Base-by-base conservation (phyloP, 2,888 invertebrate species). In the Apotomis capreana region DNA sequence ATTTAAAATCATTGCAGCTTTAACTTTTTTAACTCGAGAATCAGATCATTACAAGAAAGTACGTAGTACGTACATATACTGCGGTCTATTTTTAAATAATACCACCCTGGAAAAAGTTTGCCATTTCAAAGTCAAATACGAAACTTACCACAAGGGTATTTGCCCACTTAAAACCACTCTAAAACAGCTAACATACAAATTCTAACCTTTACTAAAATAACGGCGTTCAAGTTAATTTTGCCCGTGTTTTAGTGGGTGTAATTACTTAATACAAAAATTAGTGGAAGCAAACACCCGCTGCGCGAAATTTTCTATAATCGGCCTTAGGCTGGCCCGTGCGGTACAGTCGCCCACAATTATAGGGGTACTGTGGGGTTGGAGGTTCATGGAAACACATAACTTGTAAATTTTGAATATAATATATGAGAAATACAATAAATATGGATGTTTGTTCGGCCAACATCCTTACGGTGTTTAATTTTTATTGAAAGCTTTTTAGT, bases 261-360 rank as follows among this genome's bases (percentile, higher is more conserved):
- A 51, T 51, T 51, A 51, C 49, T 51, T 61, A 49, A 51, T 51
- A 51, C 49, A 54, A 64, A 55, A 26, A 64, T 54, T 15, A 8
- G 54, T 15, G 5, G 0, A 13, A 44, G 54, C 15, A 64, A 64
- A 64, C 40, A 54, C 64, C 51, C 40, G 40, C 15, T 44, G 15
- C 15, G 40, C 10, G 5, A 54, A 40, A 64, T 40, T 64, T 49
- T 55, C 5, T 54, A 54, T 12, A 52, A 44, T 64, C 15, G 54
- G 54, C 52, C 52, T 63, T 37, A 36, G 61, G 57, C 26, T 4
- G 26, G 12, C 49, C 61, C 26, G 5, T 62, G 10, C 9, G 37
- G 52, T 63, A 63, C 63, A 10, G 40, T 63, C 51, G 52, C 13
- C 36, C 49, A 51, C 62, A 49, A 3, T 9, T 49, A 6, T 40